Percentiles rank a stretch among this genome's conserved stretches.
phyloP scores from a whole-genome alignment of 2,797 vertebrate species.

The Sebastes oblongus region DNA sequence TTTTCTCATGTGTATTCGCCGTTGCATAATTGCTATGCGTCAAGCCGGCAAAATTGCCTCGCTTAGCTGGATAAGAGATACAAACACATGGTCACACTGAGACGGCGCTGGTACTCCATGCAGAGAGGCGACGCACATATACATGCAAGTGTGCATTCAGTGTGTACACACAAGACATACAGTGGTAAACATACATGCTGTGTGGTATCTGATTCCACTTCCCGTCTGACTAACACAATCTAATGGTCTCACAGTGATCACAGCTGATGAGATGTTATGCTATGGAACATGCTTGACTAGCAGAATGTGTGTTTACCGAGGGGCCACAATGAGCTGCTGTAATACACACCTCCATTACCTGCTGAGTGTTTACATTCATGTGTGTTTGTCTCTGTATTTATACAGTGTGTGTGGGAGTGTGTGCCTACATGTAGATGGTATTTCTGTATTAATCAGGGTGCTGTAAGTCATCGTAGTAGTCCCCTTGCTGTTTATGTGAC shows the following conservation, averaged over 20 bases:
- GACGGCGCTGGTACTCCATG: conserved; percentile 23
- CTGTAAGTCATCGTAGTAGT: conserved; percentile 17
- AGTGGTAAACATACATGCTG: conserved; percentile 37
- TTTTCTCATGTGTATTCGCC: conserved; percentile 22
- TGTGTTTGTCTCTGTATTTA: not conserved
- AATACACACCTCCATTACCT: not conserved
- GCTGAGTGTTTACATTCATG: conserved; percentile 1
- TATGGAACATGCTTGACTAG: conserved; percentile 1
- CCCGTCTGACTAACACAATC: conserved; percentile 32
- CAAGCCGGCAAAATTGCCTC: conserved; percentile 40
- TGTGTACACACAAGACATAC: conserved; percentile 29
- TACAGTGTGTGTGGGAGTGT: not conserved
- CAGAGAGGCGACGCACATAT: conserved; percentile 27
- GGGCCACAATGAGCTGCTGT: not conserved
- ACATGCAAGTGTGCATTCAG: not conserved
- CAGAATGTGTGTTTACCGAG: conserved; percentile 1
- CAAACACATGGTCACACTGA: conserved; percentile 46
- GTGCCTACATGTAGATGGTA: not conserved
- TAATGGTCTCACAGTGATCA: conserved; percentile 35
- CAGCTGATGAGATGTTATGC: conserved; percentile 24
- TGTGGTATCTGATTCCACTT: conserved; percentile 41
- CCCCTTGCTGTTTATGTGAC: conserved; percentile 39
- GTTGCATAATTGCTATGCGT: conserved; percentile 31
- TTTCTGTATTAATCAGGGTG: conserved; percentile 26
- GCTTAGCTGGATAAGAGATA: conserved; percentile 44